Evolutionary conservation across 2,888 invertebrate species (phyloP), one percentile per base, ranked within the genome.

Genomic region (Oscheius onirici): DNA sequence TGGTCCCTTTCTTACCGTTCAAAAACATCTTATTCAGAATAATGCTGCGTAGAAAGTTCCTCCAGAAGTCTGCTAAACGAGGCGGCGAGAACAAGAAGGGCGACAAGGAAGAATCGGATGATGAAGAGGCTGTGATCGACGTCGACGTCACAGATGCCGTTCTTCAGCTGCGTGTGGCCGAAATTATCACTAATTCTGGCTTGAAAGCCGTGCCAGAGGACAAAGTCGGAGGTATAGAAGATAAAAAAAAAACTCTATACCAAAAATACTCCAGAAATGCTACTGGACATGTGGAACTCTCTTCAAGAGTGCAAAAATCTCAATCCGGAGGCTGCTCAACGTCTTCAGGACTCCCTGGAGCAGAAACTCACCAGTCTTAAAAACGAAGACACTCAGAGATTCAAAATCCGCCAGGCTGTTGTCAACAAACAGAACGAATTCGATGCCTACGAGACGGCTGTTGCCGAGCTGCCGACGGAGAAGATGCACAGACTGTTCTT

Each of bases 51-150:
- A 46, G 60, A 13, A 22, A 69, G 15, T 61, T 60, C 22, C 51
- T 69, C 11, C 60, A 24, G 22, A 41, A 52, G 13, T 34, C 41
- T 2, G 41, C 41, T 13, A 44, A 58, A 11, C 3, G 26, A 22
- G 11, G 24, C 15, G 55, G 41, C 3, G 1, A 69, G 17, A 17
- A 60, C 10, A 20, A 60, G 24, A 46, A 20, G 13, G 60, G 24
- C 17, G 49, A 28, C 3, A 43, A 51, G 15, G 43, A 34, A 34
- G 34, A 34, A 34, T 34, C 34, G 34, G 34, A 60, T 40, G 34
- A 43, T 6, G 68, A 57, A 66, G 71, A 71, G 13, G 34, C 66
- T 24, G 55, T 57, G 10, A 57, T 71, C n/a, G 66, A 71, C 43
- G 57, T 66, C 5, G 71, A 66, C 22, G 57, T 66, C 11, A 43